Evolutionary conservation across 2,113 vertebrate species (phyloP).

Genomic region (Oreamnos americanus): DNA sequence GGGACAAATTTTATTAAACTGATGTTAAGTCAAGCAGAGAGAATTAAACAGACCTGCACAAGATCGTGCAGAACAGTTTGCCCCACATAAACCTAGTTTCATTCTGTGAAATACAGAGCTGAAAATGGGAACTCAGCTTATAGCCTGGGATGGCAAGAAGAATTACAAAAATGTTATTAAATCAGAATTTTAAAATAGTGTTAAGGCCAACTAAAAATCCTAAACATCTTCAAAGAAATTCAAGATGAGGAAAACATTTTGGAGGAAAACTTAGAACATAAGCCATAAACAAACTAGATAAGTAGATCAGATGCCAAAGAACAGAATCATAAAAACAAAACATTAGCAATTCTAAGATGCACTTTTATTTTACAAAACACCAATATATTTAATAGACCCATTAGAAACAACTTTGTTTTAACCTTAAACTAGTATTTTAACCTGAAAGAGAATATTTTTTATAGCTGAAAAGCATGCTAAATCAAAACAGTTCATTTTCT

Average conservation of each 20-base stretch:
- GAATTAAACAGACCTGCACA: neutral
- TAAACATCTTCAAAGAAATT: constrained; percentile 71
- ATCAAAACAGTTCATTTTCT: constrained; percentile 14
- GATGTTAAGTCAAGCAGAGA: neutral
- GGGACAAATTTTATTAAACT: constrained; percentile 35
- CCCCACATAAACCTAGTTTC: neutral
- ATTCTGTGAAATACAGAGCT: constrained; percentile 31
- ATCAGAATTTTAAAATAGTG: constrained; percentile 64
- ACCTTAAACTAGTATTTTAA: constrained; percentile 19
- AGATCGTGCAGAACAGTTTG: constrained; percentile 10
- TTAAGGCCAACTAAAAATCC: constrained; percentile 62
- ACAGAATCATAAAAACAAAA: constrained; percentile 62
- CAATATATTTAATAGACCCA: constrained; percentile 25
- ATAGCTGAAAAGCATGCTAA: neutral
- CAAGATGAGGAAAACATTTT: constrained; percentile 70
- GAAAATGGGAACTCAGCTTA: constrained; percentile 25
- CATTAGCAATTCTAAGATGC: constrained; percentile 62
- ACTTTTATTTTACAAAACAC: constrained; percentile 55
- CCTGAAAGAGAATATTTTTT: neutral
- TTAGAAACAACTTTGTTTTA: constrained; percentile 34
- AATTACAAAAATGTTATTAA: constrained; percentile 67
- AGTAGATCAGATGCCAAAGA: constrained; percentile 66
- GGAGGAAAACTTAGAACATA: constrained; percentile 72
- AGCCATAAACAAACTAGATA: constrained; percentile 72
- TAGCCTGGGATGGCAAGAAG: constrained; percentile 23